phyloP scores from a whole-genome alignment of 2,888 invertebrate species.

The Dasypolia templi region DNA sequence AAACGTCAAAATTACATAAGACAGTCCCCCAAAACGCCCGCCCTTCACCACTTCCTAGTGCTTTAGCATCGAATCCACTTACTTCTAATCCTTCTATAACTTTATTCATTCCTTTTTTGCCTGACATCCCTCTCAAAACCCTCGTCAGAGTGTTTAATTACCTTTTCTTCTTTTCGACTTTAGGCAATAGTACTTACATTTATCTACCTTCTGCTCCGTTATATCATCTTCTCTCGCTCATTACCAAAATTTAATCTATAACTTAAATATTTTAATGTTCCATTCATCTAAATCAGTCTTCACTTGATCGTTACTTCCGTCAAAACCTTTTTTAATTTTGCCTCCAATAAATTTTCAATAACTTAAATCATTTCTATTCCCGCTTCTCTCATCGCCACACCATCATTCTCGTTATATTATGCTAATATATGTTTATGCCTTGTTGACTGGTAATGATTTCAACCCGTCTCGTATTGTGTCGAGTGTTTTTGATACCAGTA shows the following conservation, averaged over 20 bases:
- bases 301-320: not conserved
- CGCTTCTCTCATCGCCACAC: conserved; percentile 38
- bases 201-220: too few relatives aligned
- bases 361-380: not conserved
- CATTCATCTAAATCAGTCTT: not conserved
- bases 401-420: conserved; percentile 60
- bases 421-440: conserved; percentile 67
- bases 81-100: not conserved
- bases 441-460: conserved; percentile 65
- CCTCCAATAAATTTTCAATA: not conserved
- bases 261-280: too few relatives aligned
- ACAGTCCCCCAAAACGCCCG: too few relatives aligned
- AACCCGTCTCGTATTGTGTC: conserved; percentile 53
- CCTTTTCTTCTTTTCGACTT: not conserved
- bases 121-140: not conserved
- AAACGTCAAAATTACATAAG: too few relatives aligned
- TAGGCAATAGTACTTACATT: too few relatives aligned
- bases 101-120: not conserved
- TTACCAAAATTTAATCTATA: not conserved
- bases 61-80: too few relatives aligned
- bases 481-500: conserved; percentile 67
- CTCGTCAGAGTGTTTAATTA: not conserved
- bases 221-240: too few relatives aligned
- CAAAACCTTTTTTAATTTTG: not conserved
- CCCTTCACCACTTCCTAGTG: too few relatives aligned